phyloP scores from a whole-genome alignment of 1,140 invertebrate genomes.

The Kradibia gibbosae region DNA sequence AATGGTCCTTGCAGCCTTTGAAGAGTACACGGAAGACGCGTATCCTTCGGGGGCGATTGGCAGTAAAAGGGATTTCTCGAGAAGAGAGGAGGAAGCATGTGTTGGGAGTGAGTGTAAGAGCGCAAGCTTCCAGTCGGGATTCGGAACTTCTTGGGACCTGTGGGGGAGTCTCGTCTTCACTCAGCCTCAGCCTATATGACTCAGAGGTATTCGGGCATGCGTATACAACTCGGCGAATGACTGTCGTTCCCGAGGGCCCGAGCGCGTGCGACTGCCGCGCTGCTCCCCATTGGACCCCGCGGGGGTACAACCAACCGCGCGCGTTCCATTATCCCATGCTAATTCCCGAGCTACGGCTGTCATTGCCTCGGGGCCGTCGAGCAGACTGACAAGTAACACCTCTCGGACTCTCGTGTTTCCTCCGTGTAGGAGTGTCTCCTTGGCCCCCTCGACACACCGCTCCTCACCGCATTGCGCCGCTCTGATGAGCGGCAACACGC shows the following conservation, averaged over 20 bases:
- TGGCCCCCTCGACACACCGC: constrained; percentile 19
- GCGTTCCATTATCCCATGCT: constrained; percentile 73
- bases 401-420: constrained; percentile 62
- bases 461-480: constrained; percentile 33
- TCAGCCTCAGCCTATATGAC: constrained; percentile 54
- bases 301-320: constrained; percentile 63
- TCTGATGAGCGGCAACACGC: constrained; percentile 28
- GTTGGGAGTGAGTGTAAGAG: no score
- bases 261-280: constrained; percentile 52
- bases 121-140: constrained; percentile 10
- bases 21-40: no score
- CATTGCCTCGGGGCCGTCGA: constrained; percentile 66
- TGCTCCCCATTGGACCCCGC: constrained; percentile 61
- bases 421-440: constrained; percentile 68
- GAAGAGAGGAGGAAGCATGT: not conserved
- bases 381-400: constrained; percentile 72
- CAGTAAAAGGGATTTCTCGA: not conserved
- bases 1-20: no score
- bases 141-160: no score
- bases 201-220: constrained; percentile 61
- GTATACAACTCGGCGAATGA: constrained; percentile 54
- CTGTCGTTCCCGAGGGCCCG: constrained; percentile 61
- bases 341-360: constrained; percentile 70
- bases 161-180: not conserved
- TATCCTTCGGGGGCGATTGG: not conserved